Conservation (phyloP, 92 coral and sea anemone genomes). For the Zoanthus sociatus region DNA sequence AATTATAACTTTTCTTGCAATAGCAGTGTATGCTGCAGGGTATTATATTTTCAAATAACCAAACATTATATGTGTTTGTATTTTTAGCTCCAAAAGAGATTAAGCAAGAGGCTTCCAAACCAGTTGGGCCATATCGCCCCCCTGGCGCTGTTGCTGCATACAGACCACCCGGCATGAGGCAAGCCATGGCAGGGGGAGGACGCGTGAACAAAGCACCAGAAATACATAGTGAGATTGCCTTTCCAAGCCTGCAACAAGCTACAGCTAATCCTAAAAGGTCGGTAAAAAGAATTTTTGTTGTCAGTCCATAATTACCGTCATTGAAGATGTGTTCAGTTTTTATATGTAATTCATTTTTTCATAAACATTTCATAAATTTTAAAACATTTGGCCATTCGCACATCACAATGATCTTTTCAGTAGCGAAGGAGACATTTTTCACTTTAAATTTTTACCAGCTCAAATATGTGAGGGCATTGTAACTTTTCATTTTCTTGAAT, state of each 20-base stretch:
- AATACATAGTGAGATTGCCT: constrained; percentile 93
- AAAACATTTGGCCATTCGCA: too few relatives aligned
- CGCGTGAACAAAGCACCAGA: constrained; percentile 85
- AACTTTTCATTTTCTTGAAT: too few relatives aligned
- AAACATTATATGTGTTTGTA: not conserved
- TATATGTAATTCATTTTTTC: too few relatives aligned
- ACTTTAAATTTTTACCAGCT: too few relatives aligned
- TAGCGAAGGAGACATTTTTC: too few relatives aligned
- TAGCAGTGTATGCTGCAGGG: too few relatives aligned
- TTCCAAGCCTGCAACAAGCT: constrained; percentile 89
- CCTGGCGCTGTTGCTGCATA: constrained; percentile 72
- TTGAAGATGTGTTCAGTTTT: not conserved
- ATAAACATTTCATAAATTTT: too few relatives aligned
- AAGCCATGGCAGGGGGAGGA: constrained; percentile 68
- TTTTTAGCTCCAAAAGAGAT: constrained; percentile 34
- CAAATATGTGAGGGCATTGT: too few relatives aligned
- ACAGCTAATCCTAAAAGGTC: constrained; percentile 79
- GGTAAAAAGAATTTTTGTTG: not conserved
- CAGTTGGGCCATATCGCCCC: constrained; percentile 65
- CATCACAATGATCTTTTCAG: too few relatives aligned
- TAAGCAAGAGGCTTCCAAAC: constrained; percentile 66
- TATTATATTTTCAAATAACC: not conserved
- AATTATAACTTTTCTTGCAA: too few relatives aligned
- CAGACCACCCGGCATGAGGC: constrained; percentile 90
- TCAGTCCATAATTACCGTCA: not conserved